These are phyloP conservation scores for Colinus virginianus DNA, from an alignment of 2,113 vertebrate species.

Conservation along the genomic window DNA sequence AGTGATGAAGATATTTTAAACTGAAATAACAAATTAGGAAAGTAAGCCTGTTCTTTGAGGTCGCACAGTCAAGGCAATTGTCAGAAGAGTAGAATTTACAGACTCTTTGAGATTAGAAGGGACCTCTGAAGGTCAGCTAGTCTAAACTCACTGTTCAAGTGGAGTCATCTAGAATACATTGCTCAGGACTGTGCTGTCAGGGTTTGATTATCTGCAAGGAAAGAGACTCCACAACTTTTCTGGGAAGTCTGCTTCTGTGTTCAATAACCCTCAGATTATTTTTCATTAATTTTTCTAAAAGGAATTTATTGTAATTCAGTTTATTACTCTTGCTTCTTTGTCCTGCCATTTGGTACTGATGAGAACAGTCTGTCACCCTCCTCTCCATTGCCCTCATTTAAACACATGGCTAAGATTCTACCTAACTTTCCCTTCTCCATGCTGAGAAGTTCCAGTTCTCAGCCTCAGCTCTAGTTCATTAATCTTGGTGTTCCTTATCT, in stretches of 20 bases:
- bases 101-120: neutral
- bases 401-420: neutral
- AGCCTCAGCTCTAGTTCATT: neutral
- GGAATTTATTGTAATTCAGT: neutral
- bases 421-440: neutral
- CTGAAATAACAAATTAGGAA: neutral
- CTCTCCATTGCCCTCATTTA: neutral
- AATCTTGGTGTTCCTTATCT: neutral
- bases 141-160: neutral
- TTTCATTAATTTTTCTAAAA: neutral
- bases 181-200: accelerated
- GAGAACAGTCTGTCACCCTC: neutral
- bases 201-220: neutral
- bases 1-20: neutral
- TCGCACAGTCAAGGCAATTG: neutral
- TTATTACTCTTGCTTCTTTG: neutral
- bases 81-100: neutral
- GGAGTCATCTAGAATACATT: neutral
- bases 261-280: neutral
- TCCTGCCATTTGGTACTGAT: neutral
- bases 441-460: neutral
- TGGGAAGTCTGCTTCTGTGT: neutral
- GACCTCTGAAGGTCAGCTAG: neutral
- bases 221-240: neutral
- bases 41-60: neutral